Base-by-base conservation (phyloP, 2,797 vertebrate species). In the Lacerta agilis region DNA sequence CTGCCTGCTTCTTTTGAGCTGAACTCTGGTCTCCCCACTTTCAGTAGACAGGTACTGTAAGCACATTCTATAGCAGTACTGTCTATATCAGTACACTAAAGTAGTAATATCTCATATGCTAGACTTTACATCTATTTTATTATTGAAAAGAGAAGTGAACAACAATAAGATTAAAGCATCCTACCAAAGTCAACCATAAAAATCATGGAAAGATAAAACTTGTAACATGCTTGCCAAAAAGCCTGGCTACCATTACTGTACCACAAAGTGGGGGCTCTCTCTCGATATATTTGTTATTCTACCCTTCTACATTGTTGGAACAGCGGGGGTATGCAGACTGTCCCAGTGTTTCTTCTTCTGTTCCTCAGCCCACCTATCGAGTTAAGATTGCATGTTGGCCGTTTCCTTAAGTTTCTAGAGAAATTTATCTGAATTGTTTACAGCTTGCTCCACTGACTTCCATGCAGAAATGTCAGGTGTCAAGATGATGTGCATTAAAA, bases 381-480 rank as follows among this genome's bases (percentile, higher is more conserved):
- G 79, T 8, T 25, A 4, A 72, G 23, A 79, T 61, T 79, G 66
- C 38, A 69, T 82, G 9, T 67, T 79, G 66, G 5, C 73, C 72
- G 18, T 8, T 61, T 76, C 17, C 27, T 67, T 58, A 17, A 49
- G 36, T 86, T 81, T 5, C 8, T n/a, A 55, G 13, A 43, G 2
- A 80, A 89, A 86, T 10, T 64, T 18, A 71, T 71, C 55, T 43
- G 5, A 5, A 15, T 67, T 82, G 72, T 75, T 18, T 10, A 78
- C 71, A 27, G 66, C 11, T 55, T 38, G 71, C 87, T 79, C 17
- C 2, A 86, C 67, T 45, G 18, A 75, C 0, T 13, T 55, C 9
- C 4, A 41, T n/a, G 80, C 58, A 61, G 38, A 43, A 79, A 88
- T 88, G 38, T 23, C 8, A 82, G 84, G 55, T 86, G 66, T 69